Percentiles rank a stretch among this genome's conserved stretches.
phyloP scores from a whole-genome alignment of 2,888 invertebrate genomes.

The Clepsis dumicolana region DNA sequence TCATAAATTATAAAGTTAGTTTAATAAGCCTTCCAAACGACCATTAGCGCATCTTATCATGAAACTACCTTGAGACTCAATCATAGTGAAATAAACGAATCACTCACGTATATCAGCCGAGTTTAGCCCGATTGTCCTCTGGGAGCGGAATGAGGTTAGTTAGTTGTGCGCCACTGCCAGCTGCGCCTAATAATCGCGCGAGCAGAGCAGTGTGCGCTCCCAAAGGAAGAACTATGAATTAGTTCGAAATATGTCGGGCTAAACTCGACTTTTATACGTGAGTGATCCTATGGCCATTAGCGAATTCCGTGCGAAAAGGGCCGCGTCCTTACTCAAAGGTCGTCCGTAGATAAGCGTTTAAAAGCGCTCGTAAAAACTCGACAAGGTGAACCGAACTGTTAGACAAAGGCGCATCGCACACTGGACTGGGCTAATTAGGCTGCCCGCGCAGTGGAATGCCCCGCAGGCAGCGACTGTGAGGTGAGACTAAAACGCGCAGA shows the following conservation, averaged over 20 bases:
- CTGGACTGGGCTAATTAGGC: conserved; percentile 76
- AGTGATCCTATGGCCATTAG: too few species aligned
- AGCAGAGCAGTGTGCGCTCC: too few species aligned
- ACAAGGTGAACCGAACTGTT: conserved; percentile 77
- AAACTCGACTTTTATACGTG: too few species aligned
- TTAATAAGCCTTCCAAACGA: neutral
- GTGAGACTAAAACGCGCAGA: conserved; percentile 19
- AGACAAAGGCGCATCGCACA: conserved; percentile 81
- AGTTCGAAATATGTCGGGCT: too few species aligned
- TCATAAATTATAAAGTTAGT: neutral
- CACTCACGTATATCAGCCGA: too few species aligned
- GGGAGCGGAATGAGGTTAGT: too few species aligned
- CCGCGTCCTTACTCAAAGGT: conserved; percentile 70
- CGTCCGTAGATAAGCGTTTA: conserved; percentile 57
- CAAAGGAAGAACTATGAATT: too few species aligned
- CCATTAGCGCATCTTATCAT: conserved; percentile 7
- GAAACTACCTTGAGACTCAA: too few species aligned
- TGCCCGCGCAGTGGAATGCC: conserved; percentile 72
- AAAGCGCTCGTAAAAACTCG: conserved; percentile 66
- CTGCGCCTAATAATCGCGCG: too few species aligned
- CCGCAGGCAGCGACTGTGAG: conserved; percentile 62
- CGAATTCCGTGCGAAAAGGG: conserved; percentile 58
- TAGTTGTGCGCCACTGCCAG: too few species aligned
- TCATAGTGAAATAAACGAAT: too few species aligned
- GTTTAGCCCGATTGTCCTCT: too few species aligned